Evolutionary conservation across 1,140 invertebrate species (phyloP).

Genomic region (Carposina sasakii): DNA sequence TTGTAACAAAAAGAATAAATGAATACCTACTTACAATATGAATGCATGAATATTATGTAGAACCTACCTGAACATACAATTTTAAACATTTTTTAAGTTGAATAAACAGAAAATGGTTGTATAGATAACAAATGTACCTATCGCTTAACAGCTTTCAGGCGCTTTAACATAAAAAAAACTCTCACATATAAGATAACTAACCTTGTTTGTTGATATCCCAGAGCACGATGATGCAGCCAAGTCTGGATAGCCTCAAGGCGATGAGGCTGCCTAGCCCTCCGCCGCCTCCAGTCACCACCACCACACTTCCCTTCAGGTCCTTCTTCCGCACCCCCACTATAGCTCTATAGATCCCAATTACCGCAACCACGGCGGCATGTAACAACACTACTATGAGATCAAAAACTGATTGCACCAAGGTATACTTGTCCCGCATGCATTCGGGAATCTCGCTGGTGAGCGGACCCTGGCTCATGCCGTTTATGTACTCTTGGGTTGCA

Average conservation of each 20-base stretch:
- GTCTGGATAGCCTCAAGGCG: conserved; percentile 82
- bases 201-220: conserved; percentile 94
- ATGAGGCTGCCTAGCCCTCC: conserved; percentile 91
- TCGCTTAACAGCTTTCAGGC: too few species aligned
- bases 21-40: too few species aligned
- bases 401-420: conserved; percentile 69
- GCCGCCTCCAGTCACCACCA: conserved; percentile 91
- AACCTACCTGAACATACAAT: too few species aligned
- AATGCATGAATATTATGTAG: too few species aligned
- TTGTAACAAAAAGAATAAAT: too few species aligned
- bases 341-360: conserved; percentile 68
- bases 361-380: conserved; percentile 70
- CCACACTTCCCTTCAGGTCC: conserved; percentile 81
- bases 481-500: conserved; percentile 55
- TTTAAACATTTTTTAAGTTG: too few species aligned
- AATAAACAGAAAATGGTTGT: too few species aligned
- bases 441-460: conserved; percentile 61
- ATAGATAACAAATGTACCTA: too few species aligned
- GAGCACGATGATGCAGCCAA: conserved; percentile 86
- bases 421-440: conserved; percentile 63
- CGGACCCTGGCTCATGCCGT: conserved; percentile 58
- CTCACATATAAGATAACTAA: conserved; percentile 70
- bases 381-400: conserved; percentile 78
- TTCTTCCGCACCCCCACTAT: conserved; percentile 72
- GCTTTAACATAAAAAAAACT: too few species aligned